Evolutionary conservation across 2,113 vertebrate genomes (phyloP), one percentile per base, ranked within the genome.

Genomic region (Aplodontia rufa): DNA sequence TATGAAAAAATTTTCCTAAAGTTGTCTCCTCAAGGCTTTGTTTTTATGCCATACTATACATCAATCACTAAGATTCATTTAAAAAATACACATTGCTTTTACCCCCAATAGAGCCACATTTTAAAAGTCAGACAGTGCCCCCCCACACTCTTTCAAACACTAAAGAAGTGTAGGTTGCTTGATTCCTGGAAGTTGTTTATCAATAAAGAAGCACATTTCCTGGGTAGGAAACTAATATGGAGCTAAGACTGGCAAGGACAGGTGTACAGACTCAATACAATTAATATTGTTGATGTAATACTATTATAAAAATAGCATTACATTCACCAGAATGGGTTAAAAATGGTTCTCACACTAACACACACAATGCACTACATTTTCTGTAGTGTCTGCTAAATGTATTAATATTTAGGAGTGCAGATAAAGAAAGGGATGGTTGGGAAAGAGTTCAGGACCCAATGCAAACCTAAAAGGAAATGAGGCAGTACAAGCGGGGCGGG

Each of bases 401-500:
- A 80, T 75, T 88, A 32, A 74, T 42, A 78, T 14, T 53, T 16
- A 85, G 55, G n/a, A 80, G n/a, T 68, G 10, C 40, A 75, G 51
- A 76, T 60, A 69, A 78, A 79, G 45, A 84, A n/a, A 28, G 1
- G 71, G 9, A 45, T 78, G 53, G 16, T 60, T 24, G n/a, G n/a
- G 51, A 69, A 92, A 71, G 58, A 64, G 62, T 53, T 93, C 55
- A 80, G 40, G 45, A 85, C 40, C 45, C 37, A 16, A 6, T 20
- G 87, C 55, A 62, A 74, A 91, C 74, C 62, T 62, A 26, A 91
- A 90, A 83, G 87, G 62, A 96, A 94, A 95, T 26, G 64, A 94
- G 40, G 75, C 86, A 75, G 69, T 45, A 37, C 20, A 55, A 51
- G 14, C 20, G 55, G 55, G 62, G n/a, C n/a, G n/a, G n/a, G 62